Evolutionary conservation across 2,888 invertebrate genomes (phyloP), one percentile per base, ranked within the genome.

Genomic region (Ellobium chinense): DNA sequence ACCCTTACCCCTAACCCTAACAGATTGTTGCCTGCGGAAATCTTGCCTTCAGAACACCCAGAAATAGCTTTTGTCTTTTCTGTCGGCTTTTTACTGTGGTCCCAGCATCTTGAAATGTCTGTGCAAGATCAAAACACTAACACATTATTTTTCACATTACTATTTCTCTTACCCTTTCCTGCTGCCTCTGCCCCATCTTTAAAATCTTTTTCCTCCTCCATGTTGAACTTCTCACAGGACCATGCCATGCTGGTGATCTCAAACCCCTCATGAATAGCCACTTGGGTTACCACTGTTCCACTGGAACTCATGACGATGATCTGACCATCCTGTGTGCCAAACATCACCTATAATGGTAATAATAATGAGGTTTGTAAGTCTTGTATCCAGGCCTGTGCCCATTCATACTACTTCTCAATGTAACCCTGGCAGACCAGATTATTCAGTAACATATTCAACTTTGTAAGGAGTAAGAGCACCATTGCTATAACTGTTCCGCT

Each of bases 151-250:
- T 31, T 63, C 18, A 29, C 29, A 7, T 29, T 24, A 29, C 29
- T 7, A 58, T 24, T 5, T 58, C 24, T n/a, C n/a, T 56, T 24
- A 70, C 72, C 72, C 56, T 58, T 58, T 18, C 29, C 29, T 0
- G 14, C 2, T 7, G 46, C 29, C 2, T 75, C 76, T 39, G 39
- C 65, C 31, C 56, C 78, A 65, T 66, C 73, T n/a, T 37, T 72
- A 31, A 29, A 73, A 69, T n/a, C 62, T 21, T 89, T 91, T 0
- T 87, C 87, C 92, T 98, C 98, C 92, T 98, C 98, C 98, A 98
- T 98, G 94, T 98, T 98, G 93, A 98, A 98, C 91, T 98, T 98
- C 92, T 98, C 98, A 92, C 98, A 98, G 29, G 98, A 98, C 98
- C 98, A 99, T 24, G 97, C 96, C 97, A 99, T 97, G 69, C 96